These are phyloP conservation scores for Endotricha flammealis DNA, from an alignment of 2,888 invertebrate genomes.

Conservation along the genomic window DNA sequence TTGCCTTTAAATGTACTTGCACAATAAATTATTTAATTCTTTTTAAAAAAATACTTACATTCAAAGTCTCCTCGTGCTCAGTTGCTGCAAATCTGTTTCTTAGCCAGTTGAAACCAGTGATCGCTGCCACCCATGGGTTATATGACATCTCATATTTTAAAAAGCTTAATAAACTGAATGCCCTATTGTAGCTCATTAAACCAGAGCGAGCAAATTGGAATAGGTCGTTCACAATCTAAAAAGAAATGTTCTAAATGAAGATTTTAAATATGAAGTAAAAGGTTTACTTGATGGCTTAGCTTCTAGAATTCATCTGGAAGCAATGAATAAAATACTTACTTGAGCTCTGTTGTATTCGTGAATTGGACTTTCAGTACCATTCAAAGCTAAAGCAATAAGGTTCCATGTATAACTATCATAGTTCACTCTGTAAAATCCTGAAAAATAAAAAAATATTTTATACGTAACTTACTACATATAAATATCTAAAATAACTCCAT, in stretches of 20 bases:
- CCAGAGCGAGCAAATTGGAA: constrained; percentile 85
- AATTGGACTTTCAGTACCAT: constrained; percentile 56
- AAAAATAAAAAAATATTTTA: constrained; percentile 6
- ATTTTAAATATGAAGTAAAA: no score
- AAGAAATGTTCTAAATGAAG: no score
- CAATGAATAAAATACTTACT: no score
- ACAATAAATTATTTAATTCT: no score
- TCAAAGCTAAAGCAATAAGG: constrained; percentile 59
- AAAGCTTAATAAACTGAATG: constrained; percentile 83
- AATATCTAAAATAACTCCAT: no score
- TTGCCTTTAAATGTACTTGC: no score
- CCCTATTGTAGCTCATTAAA: constrained; percentile 76
- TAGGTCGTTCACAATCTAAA: constrained; percentile 85
- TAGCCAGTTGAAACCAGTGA: constrained; percentile 74
- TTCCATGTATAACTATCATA: constrained; percentile 80
- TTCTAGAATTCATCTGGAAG: no score
- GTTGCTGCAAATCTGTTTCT: constrained; percentile 50
- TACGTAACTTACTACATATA: neutral
- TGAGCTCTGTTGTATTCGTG: constrained; percentile 86
- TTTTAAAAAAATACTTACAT: constrained; percentile 48
- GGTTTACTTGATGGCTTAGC: no score
- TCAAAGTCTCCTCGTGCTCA: constrained; percentile 25
- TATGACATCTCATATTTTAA: constrained; percentile 82
- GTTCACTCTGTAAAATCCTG: constrained; percentile 83
- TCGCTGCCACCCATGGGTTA: constrained; percentile 87